Conservation (phyloP, 2,888 invertebrate genomes). For the Gastracanthus pulcherrimus region DNA sequence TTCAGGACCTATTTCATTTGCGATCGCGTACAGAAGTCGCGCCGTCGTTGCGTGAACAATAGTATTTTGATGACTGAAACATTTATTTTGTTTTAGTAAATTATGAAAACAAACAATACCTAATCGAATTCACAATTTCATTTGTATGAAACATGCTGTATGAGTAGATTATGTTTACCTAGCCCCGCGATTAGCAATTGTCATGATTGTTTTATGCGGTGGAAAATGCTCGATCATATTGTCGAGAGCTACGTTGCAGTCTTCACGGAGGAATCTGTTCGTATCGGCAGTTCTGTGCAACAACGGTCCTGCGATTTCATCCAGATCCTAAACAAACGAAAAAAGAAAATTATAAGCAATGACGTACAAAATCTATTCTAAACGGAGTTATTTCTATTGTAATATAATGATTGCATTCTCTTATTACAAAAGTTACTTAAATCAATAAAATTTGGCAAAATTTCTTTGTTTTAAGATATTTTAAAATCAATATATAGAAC, state of each 20-base stretch:
- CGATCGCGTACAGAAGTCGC: slow-evolving; percentile 85
- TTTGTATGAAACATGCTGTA: not conserved
- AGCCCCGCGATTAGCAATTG: slow-evolving; percentile 85
- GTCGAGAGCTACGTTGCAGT: slow-evolving; percentile 90
- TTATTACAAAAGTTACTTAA: too few species aligned
- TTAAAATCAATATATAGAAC: too few species aligned
- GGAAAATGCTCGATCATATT: slow-evolving; percentile 89
- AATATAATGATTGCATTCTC: too few species aligned
- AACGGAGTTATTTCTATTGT: too few species aligned
- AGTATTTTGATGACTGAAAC: slow-evolving; percentile 88
- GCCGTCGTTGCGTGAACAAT: slow-evolving; percentile 92
- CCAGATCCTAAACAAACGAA: slow-evolving; percentile 83
- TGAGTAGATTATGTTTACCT: slow-evolving; percentile 69
- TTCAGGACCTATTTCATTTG: slow-evolving; percentile 86
- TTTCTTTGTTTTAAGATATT: too few species aligned
- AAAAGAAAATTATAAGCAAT: not conserved
- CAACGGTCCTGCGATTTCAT: slow-evolving; percentile 89
- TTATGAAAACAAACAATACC: not conserved
- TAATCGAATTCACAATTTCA: not conserved
- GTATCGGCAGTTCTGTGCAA: slow-evolving; percentile 95
- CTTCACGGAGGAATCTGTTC: slow-evolving; percentile 94
- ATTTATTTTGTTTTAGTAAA: not conserved
- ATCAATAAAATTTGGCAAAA: too few species aligned
- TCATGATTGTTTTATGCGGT: slow-evolving; percentile 83
- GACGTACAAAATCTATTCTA: not conserved